Evolutionary conservation across 2,888 invertebrate species (phyloP).

Genomic region (Ferrisia virgata): DNA sequence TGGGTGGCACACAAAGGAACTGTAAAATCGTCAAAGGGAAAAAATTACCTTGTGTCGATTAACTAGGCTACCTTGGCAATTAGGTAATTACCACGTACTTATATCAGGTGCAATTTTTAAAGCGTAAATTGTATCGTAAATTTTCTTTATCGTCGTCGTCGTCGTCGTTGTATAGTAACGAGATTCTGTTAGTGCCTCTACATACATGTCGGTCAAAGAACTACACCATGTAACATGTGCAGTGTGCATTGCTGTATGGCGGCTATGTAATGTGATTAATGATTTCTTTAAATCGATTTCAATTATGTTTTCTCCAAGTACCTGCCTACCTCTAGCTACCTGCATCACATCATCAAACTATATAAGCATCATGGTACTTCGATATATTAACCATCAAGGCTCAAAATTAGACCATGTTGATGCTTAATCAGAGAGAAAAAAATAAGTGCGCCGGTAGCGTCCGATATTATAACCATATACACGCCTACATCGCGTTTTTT

Average conservation of each 20-base stretch:
- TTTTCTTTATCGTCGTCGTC: not conserved
- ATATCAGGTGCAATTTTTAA: conserved; percentile 11
- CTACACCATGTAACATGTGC: not conserved
- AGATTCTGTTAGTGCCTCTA: not conserved
- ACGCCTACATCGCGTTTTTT: conserved; percentile 1
- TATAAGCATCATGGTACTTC: not conserved
- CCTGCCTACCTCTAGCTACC: too few species aligned
- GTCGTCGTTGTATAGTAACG: too few species aligned
- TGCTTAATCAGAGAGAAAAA: not conserved
- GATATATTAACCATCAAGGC: not conserved
- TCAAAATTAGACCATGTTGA: not conserved
- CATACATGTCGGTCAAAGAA: not conserved
- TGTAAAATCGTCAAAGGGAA: not conserved
- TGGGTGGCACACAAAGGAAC: not conserved
- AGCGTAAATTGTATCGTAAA: not conserved
- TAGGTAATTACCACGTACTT: conserved; percentile 7
- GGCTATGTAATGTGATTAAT: conserved; percentile 4
- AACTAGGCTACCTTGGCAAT: conserved; percentile 19
- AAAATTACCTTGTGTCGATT: not conserved
- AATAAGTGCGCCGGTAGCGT: not conserved
- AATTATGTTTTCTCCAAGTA: not conserved
- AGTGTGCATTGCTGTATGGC: not conserved
- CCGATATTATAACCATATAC: not conserved
- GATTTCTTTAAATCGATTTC: not conserved
- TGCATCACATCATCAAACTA: not conserved